Evolutionary conservation across 2,113 vertebrate species (phyloP).

Genomic region (Phalacrocorax pelagicus): DNA sequence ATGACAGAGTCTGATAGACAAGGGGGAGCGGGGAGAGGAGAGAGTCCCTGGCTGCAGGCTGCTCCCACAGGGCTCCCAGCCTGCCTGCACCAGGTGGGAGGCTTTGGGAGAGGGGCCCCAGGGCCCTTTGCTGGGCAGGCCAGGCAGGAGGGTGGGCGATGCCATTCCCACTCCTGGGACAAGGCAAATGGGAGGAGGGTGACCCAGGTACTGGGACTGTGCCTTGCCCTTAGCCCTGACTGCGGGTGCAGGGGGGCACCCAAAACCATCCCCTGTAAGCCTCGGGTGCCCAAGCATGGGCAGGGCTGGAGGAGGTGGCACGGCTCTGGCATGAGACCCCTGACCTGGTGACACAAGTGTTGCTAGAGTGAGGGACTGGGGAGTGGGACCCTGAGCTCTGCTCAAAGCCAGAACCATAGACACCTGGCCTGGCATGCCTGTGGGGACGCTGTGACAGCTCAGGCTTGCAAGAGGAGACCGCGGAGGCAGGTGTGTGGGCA

Average conservation of each 20-base stretch:
- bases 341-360: not conserved
- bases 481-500: accelerated
- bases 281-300: not conserved
- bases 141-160: not conserved
- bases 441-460: not conserved
- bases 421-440: accelerated
- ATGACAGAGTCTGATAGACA: accelerated
- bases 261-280: not conserved
- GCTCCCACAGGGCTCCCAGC: accelerated
- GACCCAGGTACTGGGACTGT: not conserved
- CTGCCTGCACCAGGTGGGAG: not conserved
- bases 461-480: not conserved
- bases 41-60: not conserved
- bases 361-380: not conserved
- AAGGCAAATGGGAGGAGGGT: not conserved
- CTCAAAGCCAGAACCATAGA: not conserved
- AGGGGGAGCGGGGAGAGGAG: not conserved
- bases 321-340: not conserved
- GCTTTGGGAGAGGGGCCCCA: not conserved
- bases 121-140: not conserved
- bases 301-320: not conserved
- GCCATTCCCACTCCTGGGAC: not conserved
- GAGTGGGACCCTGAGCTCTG: not conserved
- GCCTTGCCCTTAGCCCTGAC: not conserved
- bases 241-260: not conserved